phyloP scores from a whole-genome alignment of 2,113 vertebrate genomes.

The Ptychochromis oligacanthus region DNA sequence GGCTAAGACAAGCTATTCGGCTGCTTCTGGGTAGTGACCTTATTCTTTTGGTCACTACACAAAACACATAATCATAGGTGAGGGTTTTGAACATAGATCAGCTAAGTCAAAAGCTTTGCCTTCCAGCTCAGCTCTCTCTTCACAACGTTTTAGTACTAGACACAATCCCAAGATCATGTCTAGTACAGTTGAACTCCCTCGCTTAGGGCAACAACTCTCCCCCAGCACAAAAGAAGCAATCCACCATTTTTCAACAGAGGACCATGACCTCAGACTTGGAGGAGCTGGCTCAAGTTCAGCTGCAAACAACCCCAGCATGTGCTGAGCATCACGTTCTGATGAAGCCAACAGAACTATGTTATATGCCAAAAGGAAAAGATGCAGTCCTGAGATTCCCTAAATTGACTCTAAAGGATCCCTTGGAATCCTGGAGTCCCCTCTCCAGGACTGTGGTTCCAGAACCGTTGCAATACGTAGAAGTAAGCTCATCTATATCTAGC shows the following conservation, averaged over 20 bases:
- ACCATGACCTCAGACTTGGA: slow-evolving; percentile 9
- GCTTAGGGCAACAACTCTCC: background rate
- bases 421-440: no score
- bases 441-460: background rate
- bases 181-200: background rate
- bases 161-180: background rate
- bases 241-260: background rate
- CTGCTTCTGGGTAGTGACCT: background rate
- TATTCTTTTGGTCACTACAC: background rate
- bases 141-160: background rate
- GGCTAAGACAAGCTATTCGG: background rate
- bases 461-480: no score
- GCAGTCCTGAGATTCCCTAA: background rate
- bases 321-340: background rate
- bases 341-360: background rate
- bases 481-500: background rate
- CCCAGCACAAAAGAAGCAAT: background rate
- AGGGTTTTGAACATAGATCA: background rate
- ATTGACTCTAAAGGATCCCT: background rate
- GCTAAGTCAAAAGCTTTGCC: background rate
- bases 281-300: background rate
- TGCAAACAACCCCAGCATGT: background rate
- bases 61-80: background rate
- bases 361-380: background rate
- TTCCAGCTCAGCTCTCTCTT: background rate